A percentile compares a stretch with the other conserved stretches of the same genome.
Evolutionary conservation across 2,113 vertebrate genomes (phyloP).

Genomic region (Naja naja): DNA sequence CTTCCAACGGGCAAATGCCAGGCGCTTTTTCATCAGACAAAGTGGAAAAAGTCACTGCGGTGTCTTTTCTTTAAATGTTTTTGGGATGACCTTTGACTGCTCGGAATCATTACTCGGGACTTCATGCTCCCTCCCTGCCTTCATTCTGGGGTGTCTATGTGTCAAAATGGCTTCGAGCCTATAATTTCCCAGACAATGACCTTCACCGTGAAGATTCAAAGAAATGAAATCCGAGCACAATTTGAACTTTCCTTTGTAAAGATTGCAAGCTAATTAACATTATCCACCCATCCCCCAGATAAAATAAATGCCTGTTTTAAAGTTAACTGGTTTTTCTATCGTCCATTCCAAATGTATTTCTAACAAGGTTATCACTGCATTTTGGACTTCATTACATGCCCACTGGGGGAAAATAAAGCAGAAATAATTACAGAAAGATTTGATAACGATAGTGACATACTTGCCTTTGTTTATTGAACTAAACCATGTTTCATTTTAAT

Average conservation of each 20-base stretch:
- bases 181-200: slow-evolving; percentile 29
- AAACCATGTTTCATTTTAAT: neutral
- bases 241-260: slow-evolving; percentile 39
- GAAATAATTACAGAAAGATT: neutral
- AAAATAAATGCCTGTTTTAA: slow-evolving; percentile 24
- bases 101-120: neutral
- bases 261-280: slow-evolving; percentile 27
- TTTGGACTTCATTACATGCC: neutral
- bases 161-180: neutral
- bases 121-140: neutral
- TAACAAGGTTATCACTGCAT: neutral
- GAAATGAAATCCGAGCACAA: slow-evolving; percentile 28
- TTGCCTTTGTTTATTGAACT: neutral
- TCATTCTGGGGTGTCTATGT: neutral
- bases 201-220: slow-evolving; percentile 26
- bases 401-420: neutral
- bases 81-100: neutral
- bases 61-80: neutral
- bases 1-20: neutral
- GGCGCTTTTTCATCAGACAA: neutral
- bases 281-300: slow-evolving; percentile 9
- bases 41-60: neutral
- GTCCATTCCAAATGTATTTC: neutral
- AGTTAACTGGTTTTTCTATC: neutral
- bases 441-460: neutral